Evolutionary conservation across 2,113 vertebrate species (phyloP).

Genomic region (Isichthys henryi): DNA sequence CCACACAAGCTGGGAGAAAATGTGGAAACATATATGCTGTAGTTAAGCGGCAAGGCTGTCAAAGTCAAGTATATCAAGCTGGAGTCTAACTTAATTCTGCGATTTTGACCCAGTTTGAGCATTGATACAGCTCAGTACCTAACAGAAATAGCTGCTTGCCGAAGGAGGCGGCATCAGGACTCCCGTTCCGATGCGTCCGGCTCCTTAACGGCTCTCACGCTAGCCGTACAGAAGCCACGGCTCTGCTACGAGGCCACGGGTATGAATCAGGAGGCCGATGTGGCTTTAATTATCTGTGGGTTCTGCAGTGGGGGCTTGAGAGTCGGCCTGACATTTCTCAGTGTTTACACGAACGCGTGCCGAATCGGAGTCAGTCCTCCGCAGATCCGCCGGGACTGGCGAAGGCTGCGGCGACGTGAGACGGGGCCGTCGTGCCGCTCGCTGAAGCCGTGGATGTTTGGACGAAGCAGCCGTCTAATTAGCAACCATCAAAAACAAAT

Average conservation of each 20-base stretch:
- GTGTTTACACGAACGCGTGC: conserved; percentile 1
- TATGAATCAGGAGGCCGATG: background rate
- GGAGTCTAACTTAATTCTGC: background rate
- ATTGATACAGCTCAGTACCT: background rate
- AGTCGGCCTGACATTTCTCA: conserved; percentile 19
- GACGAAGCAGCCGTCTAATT: background rate
- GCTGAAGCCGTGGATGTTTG: background rate
- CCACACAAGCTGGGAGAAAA: background rate
- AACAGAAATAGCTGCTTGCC: background rate
- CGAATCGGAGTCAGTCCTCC: background rate
- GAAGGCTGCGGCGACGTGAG: background rate
- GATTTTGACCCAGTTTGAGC: background rate
- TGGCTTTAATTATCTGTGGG: conserved; percentile 19
- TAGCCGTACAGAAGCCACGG: background rate
- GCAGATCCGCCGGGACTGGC: background rate
- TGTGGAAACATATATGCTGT: background rate
- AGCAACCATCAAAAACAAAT: conserved; percentile 2
- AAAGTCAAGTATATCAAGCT: background rate
- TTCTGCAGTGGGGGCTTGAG: background rate
- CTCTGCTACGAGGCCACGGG: background rate
- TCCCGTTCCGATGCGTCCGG: background rate
- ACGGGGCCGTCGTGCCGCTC: background rate
- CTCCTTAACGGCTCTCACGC: background rate
- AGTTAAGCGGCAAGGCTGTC: background rate
- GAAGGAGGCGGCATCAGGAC: background rate